Base-by-base conservation (phyloP, 2,888 invertebrate species). In the Latrodectus hesperus region DNA sequence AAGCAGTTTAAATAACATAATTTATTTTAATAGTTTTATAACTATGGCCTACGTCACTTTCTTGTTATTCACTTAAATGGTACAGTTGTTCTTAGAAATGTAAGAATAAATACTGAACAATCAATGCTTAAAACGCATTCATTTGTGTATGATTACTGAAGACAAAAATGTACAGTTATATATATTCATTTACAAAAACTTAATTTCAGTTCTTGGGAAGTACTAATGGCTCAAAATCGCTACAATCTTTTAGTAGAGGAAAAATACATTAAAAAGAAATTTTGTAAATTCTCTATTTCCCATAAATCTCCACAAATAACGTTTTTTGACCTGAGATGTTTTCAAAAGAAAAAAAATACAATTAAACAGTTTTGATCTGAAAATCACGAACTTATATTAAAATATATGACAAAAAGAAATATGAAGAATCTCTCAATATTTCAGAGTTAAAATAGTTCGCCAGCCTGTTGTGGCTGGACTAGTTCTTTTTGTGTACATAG, bases 361-460 rank as follows among this genome's bases (percentile, higher is more conserved):
- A 77, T 77, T 38, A 17, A 49, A 79, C 51, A 68, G 84, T 80
- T 85, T 84, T 80, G 85, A 80, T 85, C 85, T 70, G 68, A 78
- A 85, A 72, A 80, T 49, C 65, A 26, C 38, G 81, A 38, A 64
- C 71, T 52, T 65, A 75, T 26, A 38, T 14, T 14, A 17, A 72
- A 73, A 73, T 65, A 49, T 70, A 65, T 52, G 73, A 82, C 82
- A 75, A 75, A 81, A 72, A 75, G 53, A 80, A 73, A 73, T 22
- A 73, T 72, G 80, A 64, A 70, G 38, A 67, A 16, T 75, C 53
- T 75, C 53, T 64, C 73, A 84, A 72, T 64, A 78, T 55, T 38
- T 77, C 53, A 64, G 22, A 73, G 77, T 77, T 84, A 84, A 84
- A 84, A 78, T 64, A 76, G 78, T 84, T 72, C 73, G 49, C 71